These are phyloP conservation scores for Mycetomoellerius zeteki DNA, from an alignment of 1,140 invertebrate species.

Conservation along the genomic window DNA sequence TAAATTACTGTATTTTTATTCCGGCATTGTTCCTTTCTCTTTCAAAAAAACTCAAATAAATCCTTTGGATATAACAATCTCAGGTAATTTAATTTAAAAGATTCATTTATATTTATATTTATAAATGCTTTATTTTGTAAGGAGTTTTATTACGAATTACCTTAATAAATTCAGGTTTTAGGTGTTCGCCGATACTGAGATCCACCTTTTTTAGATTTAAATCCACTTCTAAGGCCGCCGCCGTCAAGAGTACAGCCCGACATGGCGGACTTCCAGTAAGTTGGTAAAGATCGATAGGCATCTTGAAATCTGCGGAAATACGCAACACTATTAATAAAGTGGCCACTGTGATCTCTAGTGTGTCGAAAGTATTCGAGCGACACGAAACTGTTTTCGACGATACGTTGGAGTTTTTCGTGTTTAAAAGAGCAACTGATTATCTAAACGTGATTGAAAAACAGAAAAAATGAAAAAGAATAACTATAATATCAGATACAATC, in stretches of 20 bases:
- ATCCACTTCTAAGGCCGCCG: conserved; percentile 87
- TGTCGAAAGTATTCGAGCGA: neutral
- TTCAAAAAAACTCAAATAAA: too few relatives aligned
- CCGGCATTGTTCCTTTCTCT: neutral
- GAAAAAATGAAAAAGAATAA: neutral
- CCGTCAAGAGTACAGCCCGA: conserved; percentile 87
- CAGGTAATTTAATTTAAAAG: neutral
- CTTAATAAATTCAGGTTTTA: conserved; percentile 86
- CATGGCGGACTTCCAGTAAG: conserved; percentile 87
- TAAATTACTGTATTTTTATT: neutral
- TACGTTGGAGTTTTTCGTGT: neutral
- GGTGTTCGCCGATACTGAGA: conserved; percentile 87
- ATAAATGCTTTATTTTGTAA: neutral
- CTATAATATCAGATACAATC: too few relatives aligned
- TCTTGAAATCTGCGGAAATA: conserved; percentile 55
- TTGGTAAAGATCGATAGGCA: conserved; percentile 88
- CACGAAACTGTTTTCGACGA: neutral
- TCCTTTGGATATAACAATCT: too few relatives aligned
- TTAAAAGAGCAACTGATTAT: neutral
- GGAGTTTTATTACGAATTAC: conserved; percentile 69
- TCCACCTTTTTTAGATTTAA: conserved; percentile 87
- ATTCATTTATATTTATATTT: neutral
- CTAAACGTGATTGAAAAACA: neutral
- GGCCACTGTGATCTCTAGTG: conserved; percentile 23
- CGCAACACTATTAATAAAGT: conserved; percentile 15